Percentiles rank a stretch among this genome's conserved stretches.
Evolutionary conservation across 2,113 vertebrate species (phyloP).

Genomic region (Bothrops jararaca): DNA sequence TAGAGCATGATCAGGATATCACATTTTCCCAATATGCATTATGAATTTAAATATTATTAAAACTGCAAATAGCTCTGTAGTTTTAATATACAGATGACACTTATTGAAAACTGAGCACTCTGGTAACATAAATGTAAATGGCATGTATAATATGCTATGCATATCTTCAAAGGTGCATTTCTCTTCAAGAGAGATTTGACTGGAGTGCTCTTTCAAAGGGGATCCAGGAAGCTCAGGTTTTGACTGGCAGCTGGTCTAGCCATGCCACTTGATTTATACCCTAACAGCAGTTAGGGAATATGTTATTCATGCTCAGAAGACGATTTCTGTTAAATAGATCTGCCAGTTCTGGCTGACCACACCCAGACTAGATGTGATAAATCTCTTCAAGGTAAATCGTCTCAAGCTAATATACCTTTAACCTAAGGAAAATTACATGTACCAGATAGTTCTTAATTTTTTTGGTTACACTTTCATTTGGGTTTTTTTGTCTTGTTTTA

Average conservation of each 20-base stretch:
- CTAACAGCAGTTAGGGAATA: neutral
- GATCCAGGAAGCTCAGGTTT: neutral
- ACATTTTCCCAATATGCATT: neutral
- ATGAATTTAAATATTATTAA: neutral
- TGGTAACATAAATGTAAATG: neutral
- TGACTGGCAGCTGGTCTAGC: neutral
- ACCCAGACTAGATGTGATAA: neutral
- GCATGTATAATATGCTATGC: neutral
- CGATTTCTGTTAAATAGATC: neutral
- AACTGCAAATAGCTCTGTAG: neutral
- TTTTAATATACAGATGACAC: neutral
- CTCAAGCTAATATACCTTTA: neutral
- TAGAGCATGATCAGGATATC: neutral
- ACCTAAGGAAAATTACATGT: neutral
- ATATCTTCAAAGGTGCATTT: neutral
- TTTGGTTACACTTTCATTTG: neutral
- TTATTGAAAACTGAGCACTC: neutral
- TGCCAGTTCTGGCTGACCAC: neutral
- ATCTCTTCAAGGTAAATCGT: neutral
- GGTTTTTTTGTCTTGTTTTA: neutral
- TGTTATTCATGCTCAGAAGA: neutral
- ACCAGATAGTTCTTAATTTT: neutral
- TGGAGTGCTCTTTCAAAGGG: neutral
- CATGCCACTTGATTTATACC: neutral
- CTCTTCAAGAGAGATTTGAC: neutral